phyloP scores from a whole-genome alignment of 2,113 vertebrate genomes.

The Loxodonta africana region DNA sequence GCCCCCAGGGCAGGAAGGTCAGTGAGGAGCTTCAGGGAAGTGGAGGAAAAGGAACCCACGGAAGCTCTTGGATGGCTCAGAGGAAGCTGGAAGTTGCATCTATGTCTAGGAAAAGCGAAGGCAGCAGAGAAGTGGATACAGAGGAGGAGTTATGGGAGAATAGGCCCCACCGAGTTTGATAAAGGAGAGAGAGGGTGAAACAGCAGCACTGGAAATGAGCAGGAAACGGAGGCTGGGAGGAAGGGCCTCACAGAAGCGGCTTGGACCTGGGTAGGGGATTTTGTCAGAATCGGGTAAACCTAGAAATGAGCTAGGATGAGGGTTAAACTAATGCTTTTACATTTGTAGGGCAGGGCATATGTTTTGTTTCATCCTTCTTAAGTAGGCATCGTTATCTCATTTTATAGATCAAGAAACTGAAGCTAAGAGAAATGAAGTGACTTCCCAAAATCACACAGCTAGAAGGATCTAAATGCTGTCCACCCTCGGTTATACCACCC shows the following conservation, averaged over 20 bases:
- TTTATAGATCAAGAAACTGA: slow-evolving; percentile 36
- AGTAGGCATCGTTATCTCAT: not conserved
- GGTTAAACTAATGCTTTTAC: not conserved
- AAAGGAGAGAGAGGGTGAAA: not conserved
- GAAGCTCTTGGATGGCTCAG: not conserved
- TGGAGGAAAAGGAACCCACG: not conserved
- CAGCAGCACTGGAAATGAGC: slow-evolving; percentile 15
- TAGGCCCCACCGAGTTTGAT: too few relatives aligned
- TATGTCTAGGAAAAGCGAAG: not conserved
- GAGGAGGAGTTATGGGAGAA: not conserved
- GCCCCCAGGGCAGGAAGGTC: not conserved
- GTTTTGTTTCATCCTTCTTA: not conserved
- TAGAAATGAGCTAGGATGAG: not conserved
- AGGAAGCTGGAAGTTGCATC: not conserved
- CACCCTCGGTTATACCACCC: not conserved
- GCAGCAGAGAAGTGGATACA: not conserved
- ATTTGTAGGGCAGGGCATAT: not conserved
- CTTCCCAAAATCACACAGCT: not conserved
- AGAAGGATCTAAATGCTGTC: not conserved
- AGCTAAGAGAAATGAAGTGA: slow-evolving; percentile 75
- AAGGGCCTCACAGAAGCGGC: not conserved
- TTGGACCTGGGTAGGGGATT: not conserved
- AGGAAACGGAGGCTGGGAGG: too few relatives aligned
- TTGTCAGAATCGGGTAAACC: not conserved
- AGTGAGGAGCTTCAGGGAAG: not conserved